These are phyloP conservation scores for Pantherophis alleghaniensis DNA, from an alignment of 2,797 vertebrate species.

Conservation along the genomic window DNA sequence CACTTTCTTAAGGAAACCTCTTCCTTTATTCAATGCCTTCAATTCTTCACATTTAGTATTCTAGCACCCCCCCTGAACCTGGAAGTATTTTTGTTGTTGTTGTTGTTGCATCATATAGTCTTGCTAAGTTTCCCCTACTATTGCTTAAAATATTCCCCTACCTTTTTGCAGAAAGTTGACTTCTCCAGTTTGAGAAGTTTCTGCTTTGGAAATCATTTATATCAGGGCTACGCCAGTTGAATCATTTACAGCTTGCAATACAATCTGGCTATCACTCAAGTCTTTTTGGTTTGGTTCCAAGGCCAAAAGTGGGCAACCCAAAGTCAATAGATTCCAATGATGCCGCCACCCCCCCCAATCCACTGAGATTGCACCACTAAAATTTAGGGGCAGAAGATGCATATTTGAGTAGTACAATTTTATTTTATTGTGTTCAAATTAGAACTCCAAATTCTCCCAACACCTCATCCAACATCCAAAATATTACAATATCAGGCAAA, in stretches of 20 bases:
- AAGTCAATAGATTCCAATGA: not conserved
- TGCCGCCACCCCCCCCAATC: not conserved
- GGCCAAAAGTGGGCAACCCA: not conserved
- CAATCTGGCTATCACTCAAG: not conserved
- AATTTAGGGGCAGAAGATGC: not conserved
- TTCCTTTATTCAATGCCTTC: not conserved
- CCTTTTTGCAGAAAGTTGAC: not conserved
- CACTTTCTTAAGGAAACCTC: not conserved
- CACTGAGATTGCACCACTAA: not conserved
- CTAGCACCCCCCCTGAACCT: not conserved
- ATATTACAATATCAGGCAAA: not conserved
- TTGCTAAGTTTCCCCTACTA: not conserved
- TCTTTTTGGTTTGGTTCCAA: not conserved
- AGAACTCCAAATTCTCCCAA: not conserved
- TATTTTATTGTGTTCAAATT: not conserved
- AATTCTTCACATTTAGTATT: not conserved
- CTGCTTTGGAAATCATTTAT: not conserved
- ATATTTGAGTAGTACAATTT: not conserved
- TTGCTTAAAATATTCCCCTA: not conserved
- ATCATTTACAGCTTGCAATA: not conserved
- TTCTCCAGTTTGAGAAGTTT: not conserved
- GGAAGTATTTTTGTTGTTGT: not conserved
- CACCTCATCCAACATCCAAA: not conserved
- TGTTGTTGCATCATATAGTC: not conserved
- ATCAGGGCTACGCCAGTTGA: not conserved